Conservation (phyloP, 2,888 invertebrate genomes). For the Andrena minutula region DNA sequence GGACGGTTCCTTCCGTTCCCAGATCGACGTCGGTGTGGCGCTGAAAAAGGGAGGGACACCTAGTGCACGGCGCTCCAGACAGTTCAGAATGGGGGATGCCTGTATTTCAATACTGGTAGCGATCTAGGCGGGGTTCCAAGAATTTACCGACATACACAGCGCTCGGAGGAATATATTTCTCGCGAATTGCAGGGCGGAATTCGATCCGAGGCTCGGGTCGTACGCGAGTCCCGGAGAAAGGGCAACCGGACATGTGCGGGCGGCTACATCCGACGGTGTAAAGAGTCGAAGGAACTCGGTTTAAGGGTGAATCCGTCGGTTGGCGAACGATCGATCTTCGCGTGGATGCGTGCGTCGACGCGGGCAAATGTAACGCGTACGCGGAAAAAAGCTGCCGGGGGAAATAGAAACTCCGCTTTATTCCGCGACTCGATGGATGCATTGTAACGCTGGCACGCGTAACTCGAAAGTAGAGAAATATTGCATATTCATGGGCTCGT, state of each 20-base stretch:
- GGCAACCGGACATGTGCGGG: neutral
- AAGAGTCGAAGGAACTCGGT: neutral
- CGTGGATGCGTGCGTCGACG: neutral
- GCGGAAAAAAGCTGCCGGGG: conserved; percentile 15
- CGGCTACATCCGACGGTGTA: neutral
- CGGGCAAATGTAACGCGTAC: neutral
- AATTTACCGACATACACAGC: too few species aligned
- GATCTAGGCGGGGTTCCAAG: too few species aligned
- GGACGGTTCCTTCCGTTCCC: conserved; percentile 41
- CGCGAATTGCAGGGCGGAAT: neutral
- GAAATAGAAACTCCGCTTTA: conserved; percentile 54
- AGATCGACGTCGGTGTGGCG: conserved; percentile 49
- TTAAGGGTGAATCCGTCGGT: neutral
- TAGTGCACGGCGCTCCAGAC: conserved; percentile 40
- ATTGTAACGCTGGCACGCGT: conserved; percentile 55
- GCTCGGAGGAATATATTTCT: neutral
- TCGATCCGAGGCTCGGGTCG: neutral
- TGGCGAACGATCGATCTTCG: conserved; percentile 18
- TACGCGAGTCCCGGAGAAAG: neutral
- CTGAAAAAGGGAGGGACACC: conserved; percentile 50
- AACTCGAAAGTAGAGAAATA: conserved; percentile 66
- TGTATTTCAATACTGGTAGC: neutral
- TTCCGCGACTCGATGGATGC: conserved; percentile 43
- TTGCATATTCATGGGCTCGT: conserved; percentile 67
- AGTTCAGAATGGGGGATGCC: conserved; percentile 26